Percentiles rank a stretch among this genome's conserved stretches.
Evolutionary conservation across 2,113 vertebrate genomes (phyloP).

Genomic region (Alligator mississippiensis): DNA sequence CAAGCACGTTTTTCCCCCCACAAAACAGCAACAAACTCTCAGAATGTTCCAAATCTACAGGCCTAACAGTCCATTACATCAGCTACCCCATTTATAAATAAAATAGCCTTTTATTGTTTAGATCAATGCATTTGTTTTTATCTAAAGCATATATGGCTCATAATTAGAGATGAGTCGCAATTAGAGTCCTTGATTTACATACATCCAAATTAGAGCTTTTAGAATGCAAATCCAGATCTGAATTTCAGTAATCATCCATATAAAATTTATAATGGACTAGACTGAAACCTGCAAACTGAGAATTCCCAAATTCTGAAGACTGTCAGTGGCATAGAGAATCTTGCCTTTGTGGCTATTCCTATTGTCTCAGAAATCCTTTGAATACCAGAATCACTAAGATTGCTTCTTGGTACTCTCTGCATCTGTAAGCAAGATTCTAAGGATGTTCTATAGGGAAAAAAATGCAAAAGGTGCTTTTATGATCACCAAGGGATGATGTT

Average conservation of each 20-base stretch:
- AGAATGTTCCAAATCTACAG: background rate
- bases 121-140: background rate
- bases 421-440: constrained; percentile 52
- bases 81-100: background rate
- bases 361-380: constrained; percentile 44
- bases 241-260: background rate
- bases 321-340: background rate
- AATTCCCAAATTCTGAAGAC: background rate
- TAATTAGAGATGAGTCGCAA: background rate
- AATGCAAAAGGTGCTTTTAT: constrained; percentile 72
- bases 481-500: constrained; percentile 70
- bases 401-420: constrained; percentile 45
- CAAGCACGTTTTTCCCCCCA: background rate
- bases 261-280: background rate
- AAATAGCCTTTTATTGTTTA: background rate
- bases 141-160: background rate
- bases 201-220: background rate
- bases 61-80: background rate
- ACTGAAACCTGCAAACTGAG: background rate
- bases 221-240: background rate
- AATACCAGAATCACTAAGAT: constrained; percentile 49
- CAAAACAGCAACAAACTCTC: background rate
- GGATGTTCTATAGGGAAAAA: constrained; percentile 51
- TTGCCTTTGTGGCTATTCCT: constrained; percentile 3
- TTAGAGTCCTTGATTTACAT: background rate